Conservation (phyloP, 2,113 vertebrate genomes). For the Rhadina sibilatrix region DNA sequence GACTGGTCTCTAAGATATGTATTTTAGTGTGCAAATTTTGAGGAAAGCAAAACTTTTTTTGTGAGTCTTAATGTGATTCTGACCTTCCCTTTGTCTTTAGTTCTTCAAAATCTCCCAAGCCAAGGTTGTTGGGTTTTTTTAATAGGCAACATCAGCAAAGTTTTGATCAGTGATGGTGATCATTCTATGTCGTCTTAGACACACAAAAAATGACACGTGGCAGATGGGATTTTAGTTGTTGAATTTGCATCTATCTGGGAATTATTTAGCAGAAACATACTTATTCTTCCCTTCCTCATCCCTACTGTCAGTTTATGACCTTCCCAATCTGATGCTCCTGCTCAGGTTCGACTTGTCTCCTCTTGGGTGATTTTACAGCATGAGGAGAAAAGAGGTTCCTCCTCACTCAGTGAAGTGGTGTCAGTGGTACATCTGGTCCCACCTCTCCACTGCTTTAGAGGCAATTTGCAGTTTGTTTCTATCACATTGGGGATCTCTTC, state of each 20-base stretch:
- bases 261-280: neutral
- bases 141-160: neutral
- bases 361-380: neutral
- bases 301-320: neutral
- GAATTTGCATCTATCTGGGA: neutral
- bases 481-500: neutral
- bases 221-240: neutral
- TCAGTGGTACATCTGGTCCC: neutral
- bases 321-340: neutral
- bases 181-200: neutral
- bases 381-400: neutral
- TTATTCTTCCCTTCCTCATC: neutral
- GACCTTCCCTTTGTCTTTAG: neutral
- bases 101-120: neutral
- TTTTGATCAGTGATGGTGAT: neutral
- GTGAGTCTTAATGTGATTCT: neutral
- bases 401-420: neutral
- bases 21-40: neutral
- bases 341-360: neutral
- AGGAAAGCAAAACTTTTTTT: neutral
- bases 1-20: neutral
- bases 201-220: neutral
- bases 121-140: neutral
- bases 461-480: neutral
- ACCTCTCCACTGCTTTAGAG: neutral